Base-by-base conservation (phyloP, 2,113 vertebrate genomes). In the Tylochromis polylepis region DNA sequence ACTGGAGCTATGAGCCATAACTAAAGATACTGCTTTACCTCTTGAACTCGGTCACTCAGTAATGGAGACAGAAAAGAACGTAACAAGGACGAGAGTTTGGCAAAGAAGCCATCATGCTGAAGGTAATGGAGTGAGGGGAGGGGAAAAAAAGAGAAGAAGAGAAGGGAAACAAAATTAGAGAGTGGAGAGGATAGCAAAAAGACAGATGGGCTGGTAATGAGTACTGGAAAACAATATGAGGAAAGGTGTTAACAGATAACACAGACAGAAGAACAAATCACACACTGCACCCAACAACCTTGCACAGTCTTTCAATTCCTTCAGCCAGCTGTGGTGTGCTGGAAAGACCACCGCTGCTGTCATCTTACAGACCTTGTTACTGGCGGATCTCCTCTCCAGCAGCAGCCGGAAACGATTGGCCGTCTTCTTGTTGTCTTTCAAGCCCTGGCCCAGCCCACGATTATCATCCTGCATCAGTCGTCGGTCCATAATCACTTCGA, bases 391-490 rank as follows among this genome's bases (percentile, higher is more conserved):
- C 83, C 94, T 97, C 85, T 99, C 99, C 87, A 99, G 88, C 80
- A 99, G 97, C 49, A 99, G 96, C 20, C 98, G 97, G 95, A 99
- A 99, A 6, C 89, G 96, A 95, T 98, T 99, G 87, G 95, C 95
- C 1, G 97, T 99, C 53, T 95, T 95, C 85, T 99, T 99, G 95
- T 99, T 99, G 96, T 99, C 98, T 96, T 99, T 99, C 86, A 99
- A 96, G 2, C 98, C 99, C 51, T 99, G 99, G 84, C 99, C 98
- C 5, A 99, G 96, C 72, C 99, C 99, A 0, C 98, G 97, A 90
- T 99, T 99, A 95, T 99, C 99, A 4, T 99, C 99, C 94, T 99
- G 99, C 97, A 99, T 98, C 46, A 99, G 96, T 14, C 98, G 96
- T 5, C 98, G 97, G 94, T 99, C 99, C 95, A 99, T 91, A 91